Evolutionary conservation across 2,113 vertebrate genomes (phyloP), one percentile per base, ranked within the genome.

Genomic region (Aythya baeri): DNA sequence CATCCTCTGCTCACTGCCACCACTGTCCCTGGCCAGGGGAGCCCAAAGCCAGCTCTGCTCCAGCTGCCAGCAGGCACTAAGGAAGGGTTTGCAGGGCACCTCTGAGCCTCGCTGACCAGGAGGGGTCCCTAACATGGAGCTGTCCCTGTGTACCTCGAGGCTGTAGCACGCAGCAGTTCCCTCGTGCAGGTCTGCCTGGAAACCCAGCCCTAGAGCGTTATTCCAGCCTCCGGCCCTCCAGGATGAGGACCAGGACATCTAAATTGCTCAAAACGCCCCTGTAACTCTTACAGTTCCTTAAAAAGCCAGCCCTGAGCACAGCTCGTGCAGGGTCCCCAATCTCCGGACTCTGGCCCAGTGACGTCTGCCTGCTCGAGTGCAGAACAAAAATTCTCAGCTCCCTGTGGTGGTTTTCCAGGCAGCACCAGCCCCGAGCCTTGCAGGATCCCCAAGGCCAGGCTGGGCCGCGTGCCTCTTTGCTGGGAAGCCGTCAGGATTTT

Each of bases 281-380:
- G 23, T 3, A 8, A 38, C 13, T 21, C 23, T 12, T 27, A 3
- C 1, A 13, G 29, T 0, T 32, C 66, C 71, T 29, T 5, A 1
- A 14, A 21, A 57, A 63, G 9, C 23, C 74, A 21, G 22, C 20
- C 34, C 67, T 7, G 1, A 32, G 49, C n/a, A 38, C 34, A 9
- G 21, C 17, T 5, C 38, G 61, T 43, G 58, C 18, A 2, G 73
- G 50, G 43, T 38, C 43, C 73, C 63, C 43, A 18, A 1, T 13
- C 74, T 31, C 20, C 9, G 2, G 8, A 0, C 11, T 21, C 43
- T 12, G 9, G 1, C 71, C 32, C 66, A 2, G 67, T 29, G 1
- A 1, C 0, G 1, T 5, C 43, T 38, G 17, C 63, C 57, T 3
- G 44, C 31, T 61, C 31, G 0, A 15, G 83, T 3, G 6, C 44